These are phyloP conservation scores for Tragelaphus scriptus DNA, from an alignment of 2,113 vertebrate species.

Conservation along the genomic window DNA sequence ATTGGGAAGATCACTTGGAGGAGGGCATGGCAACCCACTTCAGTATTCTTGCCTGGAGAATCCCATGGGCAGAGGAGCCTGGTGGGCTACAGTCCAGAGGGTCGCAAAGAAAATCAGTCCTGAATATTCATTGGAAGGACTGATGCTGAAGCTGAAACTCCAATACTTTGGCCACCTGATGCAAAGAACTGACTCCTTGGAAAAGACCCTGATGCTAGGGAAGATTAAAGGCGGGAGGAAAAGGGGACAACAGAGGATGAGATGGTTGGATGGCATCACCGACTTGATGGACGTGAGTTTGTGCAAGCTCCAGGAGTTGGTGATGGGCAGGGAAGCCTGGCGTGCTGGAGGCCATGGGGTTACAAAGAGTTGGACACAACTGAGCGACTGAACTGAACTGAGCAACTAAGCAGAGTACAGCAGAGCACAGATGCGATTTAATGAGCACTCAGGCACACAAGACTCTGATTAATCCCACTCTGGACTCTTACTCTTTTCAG, in stretches of 20 bases:
- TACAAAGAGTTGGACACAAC: accelerated
- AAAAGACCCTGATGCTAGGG: not conserved
- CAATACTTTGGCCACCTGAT: not conserved
- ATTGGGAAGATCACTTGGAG: not conserved
- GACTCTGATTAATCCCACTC: not conserved
- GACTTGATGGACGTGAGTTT: not conserved
- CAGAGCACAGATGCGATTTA: not conserved
- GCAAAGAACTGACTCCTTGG: not conserved
- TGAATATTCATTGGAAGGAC: not conserved
- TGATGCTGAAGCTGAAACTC: not conserved
- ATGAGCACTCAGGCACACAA: not conserved
- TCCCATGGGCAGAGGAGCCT: not conserved
- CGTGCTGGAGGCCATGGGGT: not conserved
- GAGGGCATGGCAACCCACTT: not conserved
- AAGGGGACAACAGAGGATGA: not conserved
- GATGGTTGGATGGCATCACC: not conserved
- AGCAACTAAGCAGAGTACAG: not conserved
- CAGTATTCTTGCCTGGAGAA: not conserved
- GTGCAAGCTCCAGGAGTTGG: not conserved
- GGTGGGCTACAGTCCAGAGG: not conserved
- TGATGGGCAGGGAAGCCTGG: not conserved
- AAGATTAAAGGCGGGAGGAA: not conserved
- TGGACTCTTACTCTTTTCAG: not conserved
- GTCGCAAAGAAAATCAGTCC: not conserved
- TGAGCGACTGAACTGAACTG: not conserved